Base-by-base conservation (phyloP, 2,888 invertebrate species). In the Dryobotodes eremita region DNA sequence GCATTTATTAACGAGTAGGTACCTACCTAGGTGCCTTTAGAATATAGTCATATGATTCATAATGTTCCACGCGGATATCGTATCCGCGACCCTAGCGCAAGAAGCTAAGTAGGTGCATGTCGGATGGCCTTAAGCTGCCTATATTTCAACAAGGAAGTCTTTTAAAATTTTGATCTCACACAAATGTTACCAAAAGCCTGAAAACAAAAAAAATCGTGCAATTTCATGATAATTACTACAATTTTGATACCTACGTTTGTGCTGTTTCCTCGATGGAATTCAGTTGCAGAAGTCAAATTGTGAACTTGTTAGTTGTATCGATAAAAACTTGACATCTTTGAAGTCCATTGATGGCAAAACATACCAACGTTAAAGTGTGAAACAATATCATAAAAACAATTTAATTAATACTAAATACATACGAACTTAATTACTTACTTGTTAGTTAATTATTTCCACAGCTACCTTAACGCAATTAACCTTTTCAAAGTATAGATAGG, bases 391-490 rank as follows among this genome's bases (percentile, higher is more conserved):
- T 64, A 55, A 77, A 83, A 78, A 78, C 65, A 8, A 36, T 26
- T 36, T 62, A 79, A 50, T 70, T 46, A 79, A 42, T 20, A 71
- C 46, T 64, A 64, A 73, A 23, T 64, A 65, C 36, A 31, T n/a
- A 53, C 23, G 15, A 31, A 26, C 48, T n/a, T 76, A 80, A 66
- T 78, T 77, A 46, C n/a, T 78, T 77, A 46, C n/a, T 23, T 53
- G 57, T 65, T 46, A 20, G 6, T 55, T 68, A 57, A 79, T 69
- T 84, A 69, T 64, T 69, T 69, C 48, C 55, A 78, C 6, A 50
- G 31, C 50, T 61, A 64, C 20, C 23, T 62, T 26, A 36, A n/a
- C 7, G 79, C 64, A 84, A 79, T 84, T 80, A 80, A 80, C 80
- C 69, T 80, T 80, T 80, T 84, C 80, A 69, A 53, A 79, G 62